phyloP scores from a whole-genome alignment of 2,797 vertebrate species.

The Brachyalestes nurse region DNA sequence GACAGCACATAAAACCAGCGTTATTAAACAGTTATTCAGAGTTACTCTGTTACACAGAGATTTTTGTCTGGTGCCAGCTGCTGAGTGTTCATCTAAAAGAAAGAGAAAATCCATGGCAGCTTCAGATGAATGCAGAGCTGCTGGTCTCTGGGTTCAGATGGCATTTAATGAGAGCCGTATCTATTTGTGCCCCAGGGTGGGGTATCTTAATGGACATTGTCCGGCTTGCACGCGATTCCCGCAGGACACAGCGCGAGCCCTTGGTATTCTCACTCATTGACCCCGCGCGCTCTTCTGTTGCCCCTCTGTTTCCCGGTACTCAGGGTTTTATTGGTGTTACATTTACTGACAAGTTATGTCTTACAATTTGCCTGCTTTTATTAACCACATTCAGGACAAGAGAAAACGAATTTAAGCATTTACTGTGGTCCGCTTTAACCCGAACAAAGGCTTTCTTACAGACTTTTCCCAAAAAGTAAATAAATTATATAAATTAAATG shows the following conservation, averaged over 20 bases:
- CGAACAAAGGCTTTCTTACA: too few species aligned
- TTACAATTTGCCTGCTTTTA: too few species aligned
- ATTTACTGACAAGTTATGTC: background rate
- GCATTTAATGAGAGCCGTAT: constrained; percentile 30
- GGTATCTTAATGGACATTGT: constrained; percentile 74
- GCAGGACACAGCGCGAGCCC: constrained; percentile 62
- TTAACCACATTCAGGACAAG: too few species aligned
- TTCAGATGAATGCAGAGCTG: background rate
- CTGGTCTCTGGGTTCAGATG: constrained; percentile 17
- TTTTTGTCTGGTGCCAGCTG: background rate
- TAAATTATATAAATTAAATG: too few species aligned
- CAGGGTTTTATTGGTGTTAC: too few species aligned
- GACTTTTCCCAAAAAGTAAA: too few species aligned
- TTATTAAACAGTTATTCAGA: background rate
- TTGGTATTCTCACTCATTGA: background rate
- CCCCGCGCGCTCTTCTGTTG: background rate
- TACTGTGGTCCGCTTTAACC: constrained; percentile 36
- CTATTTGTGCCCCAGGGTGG: constrained; percentile 59
- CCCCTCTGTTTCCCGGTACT: background rate
- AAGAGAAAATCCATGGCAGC: background rate
- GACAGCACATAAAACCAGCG: background rate
- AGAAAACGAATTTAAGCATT: background rate
- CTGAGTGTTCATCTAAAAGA: background rate
- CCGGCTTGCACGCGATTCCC: constrained; percentile 79
- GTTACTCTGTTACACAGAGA: background rate